Conservation (phyloP, 2,888 invertebrate genomes). For the Lacanobia oleracea region DNA sequence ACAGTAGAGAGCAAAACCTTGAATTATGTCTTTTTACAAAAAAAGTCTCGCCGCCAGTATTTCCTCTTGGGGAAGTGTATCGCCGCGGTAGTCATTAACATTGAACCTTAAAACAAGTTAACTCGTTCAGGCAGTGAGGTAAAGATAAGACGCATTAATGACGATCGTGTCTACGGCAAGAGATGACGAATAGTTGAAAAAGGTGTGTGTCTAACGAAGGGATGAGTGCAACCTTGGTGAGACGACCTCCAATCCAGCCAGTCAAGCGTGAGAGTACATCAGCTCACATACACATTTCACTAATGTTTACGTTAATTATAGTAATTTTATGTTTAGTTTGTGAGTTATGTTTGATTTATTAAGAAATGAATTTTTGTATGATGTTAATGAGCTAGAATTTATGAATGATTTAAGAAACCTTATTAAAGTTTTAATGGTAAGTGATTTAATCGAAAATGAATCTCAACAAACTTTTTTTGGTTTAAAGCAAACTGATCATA, state of each 20-base stretch:
- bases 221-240: conserved; percentile 73
- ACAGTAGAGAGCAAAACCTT: too few species aligned
- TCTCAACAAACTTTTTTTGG: too few species aligned
- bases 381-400: too few species aligned
- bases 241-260: conserved; percentile 75
- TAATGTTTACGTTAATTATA: conserved; percentile 29
- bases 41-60: too few species aligned
- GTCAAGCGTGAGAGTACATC: conserved; percentile 78
- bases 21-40: too few species aligned
- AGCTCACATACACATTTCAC: conserved; percentile 82
- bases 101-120: conserved; percentile 32
- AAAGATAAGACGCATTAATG: conserved; percentile 8
- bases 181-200: conserved; percentile 49
- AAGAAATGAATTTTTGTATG: too few species aligned
- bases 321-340: conserved; percentile 17
- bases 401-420: too few species aligned
- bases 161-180: conserved; percentile 1
- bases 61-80: conserved; percentile 31
- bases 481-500: too few species aligned
- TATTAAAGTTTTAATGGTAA: too few species aligned
- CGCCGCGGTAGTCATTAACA: conserved; percentile 22
- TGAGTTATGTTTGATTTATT: background rate
- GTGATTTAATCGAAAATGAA: too few species aligned
- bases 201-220: conserved; percentile 39
- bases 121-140: conserved; percentile 13